Evolutionary conservation across 1,140 invertebrate species (phyloP).

Genomic region (Drosophila mayri): DNA sequence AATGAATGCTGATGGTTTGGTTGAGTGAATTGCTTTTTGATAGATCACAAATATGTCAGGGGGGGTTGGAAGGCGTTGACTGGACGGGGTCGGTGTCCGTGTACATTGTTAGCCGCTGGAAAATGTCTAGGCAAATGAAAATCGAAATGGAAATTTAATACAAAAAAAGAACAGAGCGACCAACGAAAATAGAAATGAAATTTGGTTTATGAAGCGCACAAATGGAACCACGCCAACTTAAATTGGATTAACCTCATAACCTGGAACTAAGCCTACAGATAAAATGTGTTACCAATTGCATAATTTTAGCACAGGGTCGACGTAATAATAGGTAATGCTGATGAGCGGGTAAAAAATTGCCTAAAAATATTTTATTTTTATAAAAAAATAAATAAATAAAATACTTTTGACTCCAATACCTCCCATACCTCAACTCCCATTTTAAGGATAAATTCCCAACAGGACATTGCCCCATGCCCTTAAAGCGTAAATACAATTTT

Average conservation of each 20-base stretch:
- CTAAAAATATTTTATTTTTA: neutral
- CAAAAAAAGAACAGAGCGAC: neutral
- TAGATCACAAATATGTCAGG: conserved; percentile 60
- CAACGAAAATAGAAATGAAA: conserved; percentile 24
- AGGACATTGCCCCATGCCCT: conserved; percentile 10
- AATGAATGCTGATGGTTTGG: conserved; percentile 63
- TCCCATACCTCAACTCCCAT: too few relatives aligned
- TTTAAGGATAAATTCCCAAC: too few relatives aligned
- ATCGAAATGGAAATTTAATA: conserved; percentile 42
- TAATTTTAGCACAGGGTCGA: neutral
- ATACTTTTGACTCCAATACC: too few relatives aligned
- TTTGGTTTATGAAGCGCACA: conserved; percentile 33
- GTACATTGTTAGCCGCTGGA: conserved; percentile 30
- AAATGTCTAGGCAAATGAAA: conserved; percentile 20
- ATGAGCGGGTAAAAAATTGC: fast-evolving
- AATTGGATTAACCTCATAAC: conserved; percentile 49
- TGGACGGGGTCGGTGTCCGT: neutral
- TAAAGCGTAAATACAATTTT: neutral
- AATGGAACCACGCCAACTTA: conserved; percentile 21
- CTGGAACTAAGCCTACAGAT: neutral
- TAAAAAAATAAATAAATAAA: too few relatives aligned
- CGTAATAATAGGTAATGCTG: neutral
- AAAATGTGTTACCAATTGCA: neutral
- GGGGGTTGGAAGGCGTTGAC: neutral
- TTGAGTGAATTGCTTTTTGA: conserved; percentile 77